Evolutionary conservation across 2,797 vertebrate genomes (phyloP).

Genomic region (Etheostoma nigrum): DNA sequence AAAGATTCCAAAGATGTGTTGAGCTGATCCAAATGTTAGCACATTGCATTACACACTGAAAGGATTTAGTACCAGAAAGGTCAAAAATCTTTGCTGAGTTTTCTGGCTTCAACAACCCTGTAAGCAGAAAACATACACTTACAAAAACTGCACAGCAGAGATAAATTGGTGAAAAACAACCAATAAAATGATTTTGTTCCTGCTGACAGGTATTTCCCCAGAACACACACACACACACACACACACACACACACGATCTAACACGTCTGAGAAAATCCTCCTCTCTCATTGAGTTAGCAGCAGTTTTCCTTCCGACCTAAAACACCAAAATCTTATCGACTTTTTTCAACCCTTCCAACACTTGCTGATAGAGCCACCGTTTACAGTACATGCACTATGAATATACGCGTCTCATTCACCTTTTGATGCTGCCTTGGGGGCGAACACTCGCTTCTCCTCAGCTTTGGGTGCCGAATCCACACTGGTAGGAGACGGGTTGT

Average conservation of each 20-base stretch:
- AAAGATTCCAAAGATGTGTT: not conserved
- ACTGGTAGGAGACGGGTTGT: conserved; percentile 76
- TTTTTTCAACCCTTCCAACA: not conserved
- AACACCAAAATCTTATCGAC: not conserved
- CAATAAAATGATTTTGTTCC: conserved; percentile 7
- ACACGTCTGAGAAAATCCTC: conserved; percentile 45
- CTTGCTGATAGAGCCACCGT: not conserved
- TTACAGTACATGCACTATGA: not conserved
- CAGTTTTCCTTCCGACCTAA: conserved; percentile 11
- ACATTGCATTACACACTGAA: not conserved
- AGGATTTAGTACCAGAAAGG: not conserved
- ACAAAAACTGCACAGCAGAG: conserved; percentile 18
- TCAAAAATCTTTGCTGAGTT: not conserved
- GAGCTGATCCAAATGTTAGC: not conserved
- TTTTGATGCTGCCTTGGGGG: conserved; percentile 90
- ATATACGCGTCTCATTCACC: conserved; percentile 76
- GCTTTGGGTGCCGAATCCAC: conserved; percentile 82
- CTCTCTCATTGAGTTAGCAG: conserved; percentile 38
- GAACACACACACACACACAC: conserved; percentile 1
- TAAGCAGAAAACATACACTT: not conserved
- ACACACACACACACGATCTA: conserved; percentile 11
- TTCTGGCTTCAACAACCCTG: not conserved
- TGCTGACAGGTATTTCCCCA: conserved; percentile 15
- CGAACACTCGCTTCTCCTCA: conserved; percentile 87
- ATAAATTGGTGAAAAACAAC: conserved; percentile 14